phyloP scores from a whole-genome alignment of 2,113 vertebrate genomes.

The Spea multiplicata region DNA sequence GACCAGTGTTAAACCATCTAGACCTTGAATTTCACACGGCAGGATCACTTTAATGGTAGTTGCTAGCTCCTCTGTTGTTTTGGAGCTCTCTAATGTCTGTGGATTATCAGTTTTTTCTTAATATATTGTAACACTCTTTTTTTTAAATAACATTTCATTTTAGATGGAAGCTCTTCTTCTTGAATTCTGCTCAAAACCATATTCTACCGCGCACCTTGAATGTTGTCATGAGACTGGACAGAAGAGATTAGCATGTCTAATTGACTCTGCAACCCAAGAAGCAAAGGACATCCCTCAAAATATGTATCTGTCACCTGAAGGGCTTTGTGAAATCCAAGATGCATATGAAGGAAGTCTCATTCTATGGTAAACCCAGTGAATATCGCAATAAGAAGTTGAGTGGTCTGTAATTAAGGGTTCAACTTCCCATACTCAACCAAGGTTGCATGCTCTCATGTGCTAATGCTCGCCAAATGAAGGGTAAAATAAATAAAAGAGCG shows the following conservation, averaged over 20 bases:
- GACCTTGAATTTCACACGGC: too few relatives aligned
- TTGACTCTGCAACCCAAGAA: constrained; percentile 1
- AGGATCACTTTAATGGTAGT: too few relatives aligned
- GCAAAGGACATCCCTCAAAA: neutral
- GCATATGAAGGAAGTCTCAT: constrained; percentile 8
- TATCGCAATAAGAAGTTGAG: neutral
- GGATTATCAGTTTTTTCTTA: too few relatives aligned
- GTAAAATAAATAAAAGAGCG: too few relatives aligned
- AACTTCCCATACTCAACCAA: too few relatives aligned
- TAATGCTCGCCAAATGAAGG: too few relatives aligned
- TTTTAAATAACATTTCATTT: neutral
- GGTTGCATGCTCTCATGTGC: too few relatives aligned
- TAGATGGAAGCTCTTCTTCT: constrained; percentile 3
- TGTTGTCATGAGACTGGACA: neutral
- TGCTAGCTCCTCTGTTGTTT: too few relatives aligned
- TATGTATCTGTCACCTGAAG: constrained; percentile 2
- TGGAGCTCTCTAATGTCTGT: too few relatives aligned
- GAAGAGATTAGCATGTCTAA: neutral
- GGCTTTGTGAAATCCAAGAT: constrained; percentile 8
- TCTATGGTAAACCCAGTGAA: constrained; percentile 1
- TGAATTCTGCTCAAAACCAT: constrained; percentile 2
- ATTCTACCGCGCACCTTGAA: neutral
- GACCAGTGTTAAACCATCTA: too few relatives aligned
- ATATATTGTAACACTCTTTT: too few relatives aligned
- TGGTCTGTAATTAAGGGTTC: too few relatives aligned